Percentiles rank a stretch among this genome's conserved stretches.
phyloP scores from a whole-genome alignment of 1,140 invertebrate species.

The Acyrthosiphon pisum region DNA sequence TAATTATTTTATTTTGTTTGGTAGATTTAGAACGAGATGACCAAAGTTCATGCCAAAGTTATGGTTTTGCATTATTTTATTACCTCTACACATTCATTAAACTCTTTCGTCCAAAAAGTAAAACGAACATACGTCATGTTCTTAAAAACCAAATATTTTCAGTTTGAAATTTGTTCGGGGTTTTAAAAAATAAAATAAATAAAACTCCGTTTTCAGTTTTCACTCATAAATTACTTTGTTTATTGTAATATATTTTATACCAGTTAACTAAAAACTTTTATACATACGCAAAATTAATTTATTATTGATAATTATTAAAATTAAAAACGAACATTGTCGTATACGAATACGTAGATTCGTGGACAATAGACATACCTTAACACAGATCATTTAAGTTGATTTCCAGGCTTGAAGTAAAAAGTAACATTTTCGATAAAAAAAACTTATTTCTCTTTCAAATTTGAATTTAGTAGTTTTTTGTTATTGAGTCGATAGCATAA shows the following conservation, averaged over 20 bases:
- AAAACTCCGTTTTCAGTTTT: no score
- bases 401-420: neutral
- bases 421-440: neutral
- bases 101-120: neutral
- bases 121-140: neutral
- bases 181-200: no score
- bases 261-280: no score
- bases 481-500: neutral
- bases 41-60: neutral
- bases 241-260: neutral
- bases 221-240: neutral
- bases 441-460: neutral
- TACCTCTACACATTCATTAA: neutral
- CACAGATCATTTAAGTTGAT: neutral
- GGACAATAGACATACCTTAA: neutral
- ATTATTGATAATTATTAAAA: neutral
- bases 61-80: neutral
- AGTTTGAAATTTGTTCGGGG: neutral
- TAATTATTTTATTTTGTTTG: neutral
- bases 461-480: neutral
- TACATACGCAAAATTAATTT: no score
- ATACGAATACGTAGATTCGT: neutral
- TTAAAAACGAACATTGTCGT: neutral
- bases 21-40: neutral
- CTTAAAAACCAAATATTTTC: neutral